These are phyloP conservation scores for Oplegnathus fasciatus DNA, from an alignment of 2,113 vertebrate species.

Conservation along the genomic window DNA sequence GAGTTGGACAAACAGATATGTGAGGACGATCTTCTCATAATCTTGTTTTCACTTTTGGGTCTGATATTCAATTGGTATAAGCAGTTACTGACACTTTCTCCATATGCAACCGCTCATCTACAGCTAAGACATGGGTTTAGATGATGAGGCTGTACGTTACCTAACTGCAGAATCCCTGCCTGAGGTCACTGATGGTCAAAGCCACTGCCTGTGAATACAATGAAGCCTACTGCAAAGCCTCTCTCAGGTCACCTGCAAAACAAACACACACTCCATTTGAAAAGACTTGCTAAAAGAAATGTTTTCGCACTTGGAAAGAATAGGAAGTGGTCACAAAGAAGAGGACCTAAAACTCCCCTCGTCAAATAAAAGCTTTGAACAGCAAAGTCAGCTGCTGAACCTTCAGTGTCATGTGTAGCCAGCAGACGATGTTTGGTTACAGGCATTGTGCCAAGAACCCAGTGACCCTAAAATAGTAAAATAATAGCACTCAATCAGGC, in stretches of 20 bases:
- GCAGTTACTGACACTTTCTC: neutral
- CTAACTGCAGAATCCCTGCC: neutral
- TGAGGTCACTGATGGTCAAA: neutral
- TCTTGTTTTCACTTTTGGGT: neutral
- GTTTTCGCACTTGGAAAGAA: neutral
- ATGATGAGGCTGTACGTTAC: neutral
- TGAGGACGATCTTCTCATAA: too few species aligned
- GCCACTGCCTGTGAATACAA: neutral
- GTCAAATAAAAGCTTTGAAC: conserved; percentile 13
- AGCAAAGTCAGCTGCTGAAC: conserved; percentile 29
- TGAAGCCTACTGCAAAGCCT: neutral
- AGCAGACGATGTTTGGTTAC: conserved; percentile 3
- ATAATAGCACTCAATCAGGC: neutral
- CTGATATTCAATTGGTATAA: neutral
- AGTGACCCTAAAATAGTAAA: conserved; percentile 17
- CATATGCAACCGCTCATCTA: neutral
- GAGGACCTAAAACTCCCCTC: conserved; percentile 4
- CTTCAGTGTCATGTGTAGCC: neutral
- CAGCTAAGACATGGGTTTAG: neutral
- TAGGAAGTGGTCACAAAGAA: conserved; percentile 14
- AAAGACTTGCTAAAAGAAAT: neutral
- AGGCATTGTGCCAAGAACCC: conserved; percentile 12
- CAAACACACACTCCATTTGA: neutral
- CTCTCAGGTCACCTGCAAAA: neutral
- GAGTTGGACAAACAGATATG: neutral